Percentiles rank a stretch among this genome's conserved stretches.
Evolutionary conservation across 2,113 vertebrate species (phyloP).

Genomic region (Dipodomys spectabilis): DNA sequence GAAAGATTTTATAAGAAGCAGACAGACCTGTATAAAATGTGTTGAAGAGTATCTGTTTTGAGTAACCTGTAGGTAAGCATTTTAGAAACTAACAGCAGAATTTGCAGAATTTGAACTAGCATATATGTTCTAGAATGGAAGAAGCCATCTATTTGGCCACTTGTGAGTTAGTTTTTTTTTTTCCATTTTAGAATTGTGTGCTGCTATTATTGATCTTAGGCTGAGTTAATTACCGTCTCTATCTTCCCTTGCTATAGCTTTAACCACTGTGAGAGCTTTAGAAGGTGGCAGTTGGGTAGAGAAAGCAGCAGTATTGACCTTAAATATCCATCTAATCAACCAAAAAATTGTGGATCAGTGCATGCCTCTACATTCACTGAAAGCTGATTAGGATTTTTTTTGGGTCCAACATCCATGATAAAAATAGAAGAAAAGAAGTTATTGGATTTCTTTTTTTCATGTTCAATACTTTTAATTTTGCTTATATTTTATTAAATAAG

Average conservation of each 20-base stretch:
- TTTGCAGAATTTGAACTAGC: background rate
- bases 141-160: background rate
- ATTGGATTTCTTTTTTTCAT: background rate
- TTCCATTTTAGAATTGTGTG: background rate
- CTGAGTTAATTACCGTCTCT: background rate
- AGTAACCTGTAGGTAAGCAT: background rate
- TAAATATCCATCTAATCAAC: background rate
- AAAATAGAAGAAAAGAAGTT: background rate
- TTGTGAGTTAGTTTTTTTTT: background rate
- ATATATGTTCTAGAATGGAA: background rate
- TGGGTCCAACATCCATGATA: background rate
- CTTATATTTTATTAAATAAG: too few species aligned
- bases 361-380: background rate
- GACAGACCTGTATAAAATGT: background rate
- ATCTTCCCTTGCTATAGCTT: background rate
- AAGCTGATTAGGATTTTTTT: background rate
- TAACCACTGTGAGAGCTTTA: background rate
- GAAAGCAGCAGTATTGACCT: background rate
- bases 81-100: background rate
- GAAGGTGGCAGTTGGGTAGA: background rate
- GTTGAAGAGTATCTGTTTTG: background rate
- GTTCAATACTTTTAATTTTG: too few species aligned
- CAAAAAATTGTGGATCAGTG: background rate
- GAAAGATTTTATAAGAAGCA: background rate
- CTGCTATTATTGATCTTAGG: background rate